Base-by-base conservation (phyloP, 2,888 invertebrate genomes). In the Cephus pygmeus region DNA sequence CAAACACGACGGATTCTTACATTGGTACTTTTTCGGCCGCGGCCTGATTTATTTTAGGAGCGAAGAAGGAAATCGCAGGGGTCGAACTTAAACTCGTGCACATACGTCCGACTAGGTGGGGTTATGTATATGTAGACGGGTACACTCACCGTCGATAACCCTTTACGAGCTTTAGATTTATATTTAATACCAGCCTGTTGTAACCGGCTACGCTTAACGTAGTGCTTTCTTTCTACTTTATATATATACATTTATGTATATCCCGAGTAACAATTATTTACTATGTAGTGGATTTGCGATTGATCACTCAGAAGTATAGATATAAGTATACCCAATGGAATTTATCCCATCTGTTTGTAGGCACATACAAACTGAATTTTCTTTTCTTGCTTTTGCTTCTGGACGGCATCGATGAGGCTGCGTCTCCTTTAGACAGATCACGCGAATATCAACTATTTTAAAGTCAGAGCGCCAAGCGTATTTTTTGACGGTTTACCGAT, bases 21-120 rank as follows among this genome's bases (percentile, higher is more conserved):
- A 31, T 56, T 30, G 31, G 34, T 75, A 78, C n/a, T 56, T 77
- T 76, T 76, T 75, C 35, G 73, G n/a, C 77, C n/a, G 56, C 34
- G 34, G 75, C 11, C 34, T 36, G 35, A 34, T 36, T 34, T 12
- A n/a, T 56, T 40, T 69, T 76, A 75, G 4, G 15, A 15, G 30
- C 11, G 34, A 23, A 23, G 23, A 23, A 56, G 56, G 2, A 56
- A 56, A 56, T 56, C 56, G 23, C 56, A 56, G 23, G 56, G 56
- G 56, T 23, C 9, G 56, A 56, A 56, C 56, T 56, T 56, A 56
- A 23, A 56, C 23, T 56, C 2, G 15, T 23, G 9, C 56, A 23
- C 23, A 23, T 9, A 56, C 56, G 23, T 56, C 1, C 23, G 2
- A 56, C 23, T 56, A 9, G 15, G 9, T 56, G 9, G 56, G 23